These are phyloP conservation scores for Trachythela sp. DNA, from an alignment of 64 coral and sea anemone genomes.

Conservation along the genomic window DNA sequence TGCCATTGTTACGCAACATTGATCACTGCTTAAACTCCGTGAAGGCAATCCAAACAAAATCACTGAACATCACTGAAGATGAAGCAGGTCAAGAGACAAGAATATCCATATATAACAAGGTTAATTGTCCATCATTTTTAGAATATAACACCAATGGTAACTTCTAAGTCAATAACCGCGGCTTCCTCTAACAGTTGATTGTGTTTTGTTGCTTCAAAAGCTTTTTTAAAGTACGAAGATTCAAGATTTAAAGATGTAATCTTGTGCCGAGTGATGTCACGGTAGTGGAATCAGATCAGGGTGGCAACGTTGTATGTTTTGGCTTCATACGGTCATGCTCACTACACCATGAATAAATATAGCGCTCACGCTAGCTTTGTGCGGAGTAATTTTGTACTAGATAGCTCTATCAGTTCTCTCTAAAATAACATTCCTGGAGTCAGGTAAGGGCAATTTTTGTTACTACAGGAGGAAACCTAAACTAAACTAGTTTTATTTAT, in stretches of 20 bases:
- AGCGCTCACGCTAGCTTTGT: background rate
- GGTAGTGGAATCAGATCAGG: background rate
- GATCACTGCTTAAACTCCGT: conserved; percentile 2
- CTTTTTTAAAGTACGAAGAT: background rate
- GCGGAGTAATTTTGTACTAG: too few species aligned
- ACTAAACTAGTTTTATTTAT: too few species aligned
- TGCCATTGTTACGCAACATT: conserved; percentile 14
- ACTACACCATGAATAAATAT: background rate
- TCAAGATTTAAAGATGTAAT: background rate
- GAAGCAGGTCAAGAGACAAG: background rate
- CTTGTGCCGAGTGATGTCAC: background rate
- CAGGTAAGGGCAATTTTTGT: too few species aligned
- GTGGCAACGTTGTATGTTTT: background rate
- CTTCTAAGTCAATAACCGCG: background rate
- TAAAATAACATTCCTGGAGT: too few species aligned
- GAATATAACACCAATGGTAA: background rate
- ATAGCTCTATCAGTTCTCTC: too few species aligned
- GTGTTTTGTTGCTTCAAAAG: background rate
- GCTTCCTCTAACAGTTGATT: background rate
- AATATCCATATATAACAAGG: background rate
- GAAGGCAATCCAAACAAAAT: background rate
- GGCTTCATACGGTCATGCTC: background rate
- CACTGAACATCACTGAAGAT: background rate
- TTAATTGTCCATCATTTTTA: background rate
- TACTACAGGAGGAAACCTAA: too few species aligned